Base-by-base conservation (phyloP, 2,797 vertebrate species). In the Amphiprion clarkii region DNA sequence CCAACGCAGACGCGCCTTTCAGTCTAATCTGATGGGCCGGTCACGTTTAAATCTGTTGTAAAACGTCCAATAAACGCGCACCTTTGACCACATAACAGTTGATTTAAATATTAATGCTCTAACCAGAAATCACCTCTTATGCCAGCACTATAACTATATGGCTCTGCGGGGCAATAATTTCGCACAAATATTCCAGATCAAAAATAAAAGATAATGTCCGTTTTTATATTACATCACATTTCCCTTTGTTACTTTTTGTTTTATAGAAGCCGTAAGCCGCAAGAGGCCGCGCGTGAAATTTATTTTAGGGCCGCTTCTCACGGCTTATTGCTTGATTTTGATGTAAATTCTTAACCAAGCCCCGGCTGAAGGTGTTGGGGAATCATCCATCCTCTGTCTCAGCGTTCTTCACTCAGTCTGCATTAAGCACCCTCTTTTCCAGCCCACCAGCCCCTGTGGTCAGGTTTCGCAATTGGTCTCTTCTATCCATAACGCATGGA, bases 71-170 rank as follows among this genome's bases (percentile, higher is more conserved):
- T 86, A 88, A 91, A 90, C 0, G 23, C 40, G 29, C 76, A 86
- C 77, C 86, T 91, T 86, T 91, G 85, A 85, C 84, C 71, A 5
- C 72, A 79, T 75, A 81, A 89, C 29, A 83, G 83, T 72, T 72
- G 59, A 87, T 87, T 85, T 89, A 77, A 87, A 88, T 89, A 87
- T 89, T 78, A 77, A 90, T 82, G 76, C 61, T 36, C 70, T 31
- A 46, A 59, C 77, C 59, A 78, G 77, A 84, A 83, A 83, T 81
- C 74, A 69, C 82, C 33, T 78, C 57, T 64, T 71, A 71, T 67
- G 51, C 60, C 40, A 51, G 66, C 21, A 36, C 71, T 84, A 67
- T 69, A 82, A 84, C 68, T 67, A 40, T 66, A 76, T 33, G 5
- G 77, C 77, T 80, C 57, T n/a, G 61, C 8, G 57, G 55, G 66